These are phyloP conservation scores for Perca fluviatilis DNA, from an alignment of 2,113 vertebrate species.

Conservation along the genomic window DNA sequence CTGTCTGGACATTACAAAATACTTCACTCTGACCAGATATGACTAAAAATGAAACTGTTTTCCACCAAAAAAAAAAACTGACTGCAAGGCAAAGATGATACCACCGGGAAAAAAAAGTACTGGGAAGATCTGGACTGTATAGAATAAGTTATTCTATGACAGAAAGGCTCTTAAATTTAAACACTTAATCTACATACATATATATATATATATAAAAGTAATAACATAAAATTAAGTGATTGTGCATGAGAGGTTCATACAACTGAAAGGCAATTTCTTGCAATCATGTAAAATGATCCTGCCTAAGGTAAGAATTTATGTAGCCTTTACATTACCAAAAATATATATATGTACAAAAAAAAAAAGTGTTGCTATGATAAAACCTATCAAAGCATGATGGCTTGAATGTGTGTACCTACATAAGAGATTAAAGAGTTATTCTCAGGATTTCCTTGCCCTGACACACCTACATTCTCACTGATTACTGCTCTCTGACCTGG, in stretches of 20 bases:
- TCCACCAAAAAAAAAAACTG: conserved; percentile 13
- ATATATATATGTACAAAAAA: conserved; percentile 77
- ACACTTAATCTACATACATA: conserved; percentile 79
- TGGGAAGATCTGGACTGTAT: conserved; percentile 65
- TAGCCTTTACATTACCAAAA: conserved; percentile 74
- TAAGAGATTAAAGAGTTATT: conserved; percentile 61
- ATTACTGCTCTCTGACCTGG: conserved; percentile 59
- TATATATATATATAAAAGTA: conserved; percentile 81
- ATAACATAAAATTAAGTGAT: conserved; percentile 80
- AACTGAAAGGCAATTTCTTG: conserved; percentile 79
- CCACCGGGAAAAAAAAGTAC: conserved; percentile 33
- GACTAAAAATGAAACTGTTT: conserved; percentile 21
- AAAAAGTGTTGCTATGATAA: conserved; percentile 86
- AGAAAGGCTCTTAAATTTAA: conserved; percentile 60
- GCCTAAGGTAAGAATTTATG: conserved; percentile 70
- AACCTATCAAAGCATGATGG: conserved; percentile 90
- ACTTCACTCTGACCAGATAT: conserved; percentile 51
- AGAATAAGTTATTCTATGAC: conserved; percentile 63
- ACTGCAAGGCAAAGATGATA: conserved; percentile 55
- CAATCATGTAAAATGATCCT: conserved; percentile 65
- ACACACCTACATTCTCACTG: conserved; percentile 45
- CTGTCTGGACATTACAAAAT: conserved; percentile 61
- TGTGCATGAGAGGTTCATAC: conserved; percentile 72
- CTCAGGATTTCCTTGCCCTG: conserved; percentile 65
- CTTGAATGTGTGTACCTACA: conserved; percentile 84